Conservation (phyloP, 2,797 vertebrate genomes). For the Epinephelus awoara region DNA sequence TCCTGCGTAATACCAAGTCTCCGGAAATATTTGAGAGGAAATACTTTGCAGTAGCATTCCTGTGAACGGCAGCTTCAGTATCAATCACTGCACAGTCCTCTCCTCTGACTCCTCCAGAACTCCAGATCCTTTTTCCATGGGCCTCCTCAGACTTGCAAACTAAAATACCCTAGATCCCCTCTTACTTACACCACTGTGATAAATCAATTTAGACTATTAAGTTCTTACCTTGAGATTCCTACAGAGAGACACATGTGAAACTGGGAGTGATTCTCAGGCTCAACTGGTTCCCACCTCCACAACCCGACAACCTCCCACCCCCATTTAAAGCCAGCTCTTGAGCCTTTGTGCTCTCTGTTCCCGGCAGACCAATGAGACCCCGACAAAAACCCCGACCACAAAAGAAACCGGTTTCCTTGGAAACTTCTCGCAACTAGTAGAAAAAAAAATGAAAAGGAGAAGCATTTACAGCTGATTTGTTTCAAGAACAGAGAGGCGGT, state of each 20-base stretch:
- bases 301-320: constrained; percentile 66
- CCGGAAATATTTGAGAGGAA: constrained; percentile 55
- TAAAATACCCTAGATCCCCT: constrained; percentile 8
- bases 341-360: constrained; percentile 89
- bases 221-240: constrained; percentile 78
- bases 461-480: constrained; percentile 86
- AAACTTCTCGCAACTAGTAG: constrained; percentile 87
- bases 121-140: constrained; percentile 30
- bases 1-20: constrained; percentile 48
- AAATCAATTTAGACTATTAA: constrained; percentile 18
- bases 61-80: constrained; percentile 39
- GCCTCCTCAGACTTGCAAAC: constrained; percentile 25
- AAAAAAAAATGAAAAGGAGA: constrained; percentile 68
- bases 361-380: constrained; percentile 89
- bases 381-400: constrained; percentile 89
- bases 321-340: constrained; percentile 75
- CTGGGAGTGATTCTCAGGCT: constrained; percentile 71
- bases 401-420: constrained; percentile 95
- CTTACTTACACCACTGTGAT: not conserved
- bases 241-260: constrained; percentile 70
- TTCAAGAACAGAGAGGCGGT: constrained; percentile 83
- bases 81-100: constrained; percentile 36
- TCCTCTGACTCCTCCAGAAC: constrained; percentile 7
- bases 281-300: constrained; percentile 73
- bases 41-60: constrained; percentile 50